Evolutionary conservation across 1,140 invertebrate species (phyloP), one percentile per base, ranked within the genome.

Genomic region (Akabosia matsudoensis): DNA sequence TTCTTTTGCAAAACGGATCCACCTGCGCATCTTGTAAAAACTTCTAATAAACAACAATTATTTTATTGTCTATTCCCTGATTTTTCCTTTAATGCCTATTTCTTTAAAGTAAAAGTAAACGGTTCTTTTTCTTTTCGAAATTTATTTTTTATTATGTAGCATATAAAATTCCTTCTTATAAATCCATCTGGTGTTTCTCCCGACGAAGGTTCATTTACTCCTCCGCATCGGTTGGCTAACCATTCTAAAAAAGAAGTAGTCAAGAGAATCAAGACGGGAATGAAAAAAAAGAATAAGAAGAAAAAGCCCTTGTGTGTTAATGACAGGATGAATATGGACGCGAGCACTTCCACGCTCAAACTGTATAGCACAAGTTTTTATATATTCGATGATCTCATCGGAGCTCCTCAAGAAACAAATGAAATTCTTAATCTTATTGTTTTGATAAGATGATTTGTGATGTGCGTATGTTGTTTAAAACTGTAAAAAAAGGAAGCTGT

Each of bases 21-120:
- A n/a, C n/a, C n/a, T n/a, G n/a, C n/a, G n/a, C n/a, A n/a, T n/a
- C n/a, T 51, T 51, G n/a, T 51, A 51, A 51, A 13, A 51, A 13
- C n/a, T 51, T 51, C n/a, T 51, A 51, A n/a, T n/a, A n/a, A 45
- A 45, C 7, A 45, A 45, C 37, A 45, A 45, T 45, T n/a, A 18
- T 18, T 10, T 45, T 7, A 45, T 10, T 45, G 37, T 10, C 7
- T 45, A 45, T 45, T 45, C n/a, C n/a, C n/a, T n/a, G 37, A 7
- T 45, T 45, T 45, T 45, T 45, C 7, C 37, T 45, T 45, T 45
- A 18, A 45, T 45, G 37, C 37, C 37, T 45, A 45, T 18, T 10
- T 45, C 54, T 7, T 30, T 67, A 67, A 67, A 67, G 61, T 67
- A 67, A 67, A 67, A 67, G 61, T 67, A 30, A 30, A 67, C 61